Conservation (phyloP, 2,888 invertebrate genomes). For the Alloplasta piceator region DNA sequence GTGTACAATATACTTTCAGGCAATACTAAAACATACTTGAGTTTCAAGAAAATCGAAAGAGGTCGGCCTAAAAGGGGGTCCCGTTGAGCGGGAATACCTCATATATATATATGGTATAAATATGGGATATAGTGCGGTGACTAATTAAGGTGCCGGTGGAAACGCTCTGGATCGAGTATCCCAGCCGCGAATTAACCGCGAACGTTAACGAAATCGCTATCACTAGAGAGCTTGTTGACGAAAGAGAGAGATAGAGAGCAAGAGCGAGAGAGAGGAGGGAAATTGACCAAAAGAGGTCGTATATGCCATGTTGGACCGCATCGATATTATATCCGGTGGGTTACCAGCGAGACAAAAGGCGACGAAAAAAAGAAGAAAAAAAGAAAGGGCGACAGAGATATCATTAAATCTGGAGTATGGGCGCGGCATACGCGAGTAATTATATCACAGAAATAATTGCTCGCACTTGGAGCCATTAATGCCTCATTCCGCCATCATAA, state of each 20-base stretch:
- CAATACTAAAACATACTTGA: no score
- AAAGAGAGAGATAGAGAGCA: slow-evolving; percentile 19
- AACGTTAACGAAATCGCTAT: slow-evolving; percentile 63
- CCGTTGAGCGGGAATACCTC: no score
- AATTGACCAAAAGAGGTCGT: not conserved
- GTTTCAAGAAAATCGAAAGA: no score
- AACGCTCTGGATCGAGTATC: slow-evolving; percentile 56
- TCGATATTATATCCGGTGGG: not conserved
- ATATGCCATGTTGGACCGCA: not conserved
- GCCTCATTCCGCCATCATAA: slow-evolving; percentile 21
- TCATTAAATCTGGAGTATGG: slow-evolving; percentile 35
- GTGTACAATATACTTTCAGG: no score
- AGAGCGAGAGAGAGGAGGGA: slow-evolving; percentile 10
- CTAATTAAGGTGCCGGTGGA: slow-evolving; percentile 60
- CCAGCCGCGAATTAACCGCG: slow-evolving; percentile 67
- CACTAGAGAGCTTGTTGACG: slow-evolving; percentile 13
- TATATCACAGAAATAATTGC: slow-evolving; percentile 64
- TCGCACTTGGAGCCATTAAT: slow-evolving; percentile 48
- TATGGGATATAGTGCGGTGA: slow-evolving; percentile 11
- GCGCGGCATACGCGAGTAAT: slow-evolving; percentile 62
- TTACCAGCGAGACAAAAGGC: not conserved
- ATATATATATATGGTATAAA: no score
- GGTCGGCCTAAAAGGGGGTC: no score
- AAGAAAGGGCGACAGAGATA: slow-evolving; percentile 12
- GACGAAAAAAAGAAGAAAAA: not conserved